Percentiles rank a stretch among this genome's conserved stretches.
phyloP scores from a whole-genome alignment of 37 sponge, comb jelly and placozoan genomes.

The Tethya wilhelma region DNA sequence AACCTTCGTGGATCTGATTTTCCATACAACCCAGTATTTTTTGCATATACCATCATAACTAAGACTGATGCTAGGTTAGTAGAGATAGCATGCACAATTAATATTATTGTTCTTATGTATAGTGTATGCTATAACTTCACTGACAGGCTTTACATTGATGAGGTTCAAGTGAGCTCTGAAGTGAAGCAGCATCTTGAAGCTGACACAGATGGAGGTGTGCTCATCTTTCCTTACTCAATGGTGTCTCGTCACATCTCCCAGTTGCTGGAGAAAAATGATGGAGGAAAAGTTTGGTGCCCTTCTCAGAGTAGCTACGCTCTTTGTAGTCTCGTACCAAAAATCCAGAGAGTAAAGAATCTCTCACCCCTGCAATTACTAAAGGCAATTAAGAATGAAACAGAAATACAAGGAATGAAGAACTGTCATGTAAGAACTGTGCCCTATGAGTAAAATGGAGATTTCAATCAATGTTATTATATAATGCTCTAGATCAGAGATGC shows the following conservation, averaged over 20 bases:
- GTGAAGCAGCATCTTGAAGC: constrained; percentile 33
- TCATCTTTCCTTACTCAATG: constrained; percentile 24
- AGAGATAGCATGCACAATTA: too few relatives aligned
- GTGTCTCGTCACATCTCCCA: constrained; percentile 4
- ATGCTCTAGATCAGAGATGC: constrained; percentile 81
- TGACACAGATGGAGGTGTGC: constrained; percentile 29
- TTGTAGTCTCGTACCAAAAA: constrained; percentile 13
- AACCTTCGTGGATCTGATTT: constrained; percentile 95
- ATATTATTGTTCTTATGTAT: too few relatives aligned
- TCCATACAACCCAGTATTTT: constrained; percentile 96
- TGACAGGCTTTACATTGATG: constrained; percentile 56
- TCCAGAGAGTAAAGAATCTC: constrained; percentile 24
- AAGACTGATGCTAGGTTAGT: constrained; percentile 58
- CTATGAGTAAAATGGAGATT: too few relatives aligned
- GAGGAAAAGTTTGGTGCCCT: constrained; percentile 73
- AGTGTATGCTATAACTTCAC: too few relatives aligned
- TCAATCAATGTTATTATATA: too few relatives aligned
- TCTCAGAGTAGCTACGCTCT: constrained; percentile 35
- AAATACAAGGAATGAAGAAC: constrained; percentile 87
- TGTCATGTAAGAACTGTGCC: too few relatives aligned
- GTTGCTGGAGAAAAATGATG: constrained; percentile 2
- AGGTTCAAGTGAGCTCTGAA: constrained; percentile 24
- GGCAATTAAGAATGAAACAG: constrained; percentile 91
- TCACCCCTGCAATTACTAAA: constrained; percentile 88
- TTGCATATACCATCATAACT: constrained; percentile 87